Conservation (phyloP, 1,140 invertebrate genomes). For the Metopolophium dirhodum region DNA sequence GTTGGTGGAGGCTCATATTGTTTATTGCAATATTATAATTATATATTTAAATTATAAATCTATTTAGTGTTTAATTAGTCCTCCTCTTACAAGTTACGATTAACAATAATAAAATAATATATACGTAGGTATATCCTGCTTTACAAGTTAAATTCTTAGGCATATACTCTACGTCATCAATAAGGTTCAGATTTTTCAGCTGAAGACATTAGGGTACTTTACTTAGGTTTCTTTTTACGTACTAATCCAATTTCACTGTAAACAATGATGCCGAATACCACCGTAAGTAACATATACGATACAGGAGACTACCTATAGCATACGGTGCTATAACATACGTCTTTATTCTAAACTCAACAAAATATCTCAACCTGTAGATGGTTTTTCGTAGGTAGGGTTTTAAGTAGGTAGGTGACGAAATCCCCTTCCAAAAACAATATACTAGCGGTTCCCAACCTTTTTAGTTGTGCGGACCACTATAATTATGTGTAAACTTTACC, state of each 20-base stretch:
- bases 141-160: not conserved
- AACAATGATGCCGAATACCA: not conserved
- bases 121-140: not conserved
- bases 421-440: too few relatives aligned
- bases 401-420: not conserved
- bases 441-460: too few relatives aligned
- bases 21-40: not conserved
- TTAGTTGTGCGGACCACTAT: too few relatives aligned
- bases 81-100: not conserved
- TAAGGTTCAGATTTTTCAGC: not conserved
- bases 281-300: not conserved
- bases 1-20: not conserved
- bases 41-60: not conserved
- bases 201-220: not conserved
- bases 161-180: not conserved
- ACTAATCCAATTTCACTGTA: not conserved
- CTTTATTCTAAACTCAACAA: not conserved
- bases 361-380: too few relatives aligned
- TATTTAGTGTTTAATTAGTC: not conserved
- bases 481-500: too few relatives aligned
- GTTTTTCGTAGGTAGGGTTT: not conserved
- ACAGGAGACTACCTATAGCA: not conserved
- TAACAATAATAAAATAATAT: not conserved
- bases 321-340: not conserved
- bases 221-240: not conserved